These are phyloP conservation scores for Bugulina stolonifera DNA, from an alignment of 2,888 invertebrate species.

Conservation along the genomic window DNA sequence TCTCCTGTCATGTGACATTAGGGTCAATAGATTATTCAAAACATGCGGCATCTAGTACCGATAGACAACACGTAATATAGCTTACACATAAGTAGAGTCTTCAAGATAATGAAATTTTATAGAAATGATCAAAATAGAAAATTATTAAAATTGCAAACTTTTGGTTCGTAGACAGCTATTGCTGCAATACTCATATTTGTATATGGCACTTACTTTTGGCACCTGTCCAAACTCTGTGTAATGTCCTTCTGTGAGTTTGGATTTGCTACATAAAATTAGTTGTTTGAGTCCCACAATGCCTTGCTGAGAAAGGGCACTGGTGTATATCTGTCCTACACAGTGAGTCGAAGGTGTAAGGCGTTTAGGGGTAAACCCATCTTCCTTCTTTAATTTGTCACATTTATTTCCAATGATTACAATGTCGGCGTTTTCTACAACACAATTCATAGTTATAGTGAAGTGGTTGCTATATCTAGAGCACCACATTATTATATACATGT, in stretches of 20 bases:
- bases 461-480: too few relatives aligned
- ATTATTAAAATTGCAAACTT: background rate
- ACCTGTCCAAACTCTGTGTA: background rate
- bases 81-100: background rate
- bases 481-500: too few relatives aligned
- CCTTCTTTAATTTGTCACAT: conserved; percentile 10
- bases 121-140: background rate
- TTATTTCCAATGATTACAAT: conserved; percentile 17
- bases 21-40: background rate
- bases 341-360: background rate
- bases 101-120: background rate
- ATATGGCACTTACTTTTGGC: background rate
- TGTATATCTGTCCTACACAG: conserved; percentile 1
- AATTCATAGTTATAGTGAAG: too few relatives aligned
- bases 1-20: background rate
- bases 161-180: background rate
- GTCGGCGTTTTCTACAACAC: background rate
- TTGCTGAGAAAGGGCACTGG: conserved; percentile 2
- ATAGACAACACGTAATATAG: background rate
- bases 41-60: background rate
- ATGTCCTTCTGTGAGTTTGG: conserved; percentile 7
- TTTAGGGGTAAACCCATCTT: background rate
- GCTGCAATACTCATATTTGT: background rate
- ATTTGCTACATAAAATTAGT: conserved; percentile 9
- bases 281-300: conserved; percentile 22